Base-by-base conservation (phyloP, 2,113 vertebrate genomes). In the Spizaetus ornatus region DNA sequence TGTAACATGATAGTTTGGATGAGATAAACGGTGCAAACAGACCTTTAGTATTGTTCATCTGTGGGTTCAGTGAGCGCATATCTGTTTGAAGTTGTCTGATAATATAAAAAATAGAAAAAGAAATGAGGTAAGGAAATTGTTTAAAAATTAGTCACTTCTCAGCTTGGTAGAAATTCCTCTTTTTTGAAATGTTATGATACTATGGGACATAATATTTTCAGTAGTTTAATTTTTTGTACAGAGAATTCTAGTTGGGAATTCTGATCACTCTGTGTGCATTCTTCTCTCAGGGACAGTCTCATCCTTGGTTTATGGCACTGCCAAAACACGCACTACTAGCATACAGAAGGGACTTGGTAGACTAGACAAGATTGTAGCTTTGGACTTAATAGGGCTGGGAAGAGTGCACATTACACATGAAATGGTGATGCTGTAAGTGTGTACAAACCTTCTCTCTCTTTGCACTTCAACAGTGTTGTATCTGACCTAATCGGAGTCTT, bases 371-470 rank as follows among this genome's bases (percentile, higher is more conserved):
- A 42, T 23, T 63, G 45, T 87, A 88, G 43, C 36, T 85, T 85
- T 76, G 43, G 27, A 29, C 11, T 66, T 72, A 12, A 21, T 21
- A 65, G 56, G 16, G 8, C 25, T 78, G 34, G 11, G 19, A 70
- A 20, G 43, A 69, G 14, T 9, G 3, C 0, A 0, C 26, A 14
- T 78, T 50, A 27, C 7, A 25, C 3, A 0, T 42, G 10, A 50
- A 74, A 43, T 45, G 50, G 50, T 27, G 20, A 21, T 66, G 27
- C 7, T 83, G 6, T 62, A 62, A 62, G 25, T 69, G 77, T 67
- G 9, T 90, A 47, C 15, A 36, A 71, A 66, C 12, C 3, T 63
- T 10, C 27, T 81, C 12, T 77, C 13, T 63, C 43, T 59, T 81
- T 62, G 43, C 36, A 10, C 15, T 77, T 81, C 26, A 63, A 1